Evolutionary conservation across 2,888 invertebrate genomes (phyloP), one percentile per base, ranked within the genome.

Genomic region (Noctua fimbriata): DNA sequence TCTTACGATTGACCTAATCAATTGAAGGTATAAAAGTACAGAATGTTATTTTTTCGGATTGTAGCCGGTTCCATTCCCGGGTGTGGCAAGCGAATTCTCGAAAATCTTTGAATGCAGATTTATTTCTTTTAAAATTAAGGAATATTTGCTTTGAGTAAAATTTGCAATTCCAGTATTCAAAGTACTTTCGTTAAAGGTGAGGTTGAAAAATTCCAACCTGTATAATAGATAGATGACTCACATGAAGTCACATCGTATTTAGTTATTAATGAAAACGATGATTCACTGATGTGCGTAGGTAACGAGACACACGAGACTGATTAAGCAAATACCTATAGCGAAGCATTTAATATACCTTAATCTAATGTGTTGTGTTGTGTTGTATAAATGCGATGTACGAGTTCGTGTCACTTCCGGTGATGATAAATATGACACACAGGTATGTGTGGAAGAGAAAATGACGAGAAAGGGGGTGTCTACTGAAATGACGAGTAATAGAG

Each of bases 211-310:
- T 36, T 36, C 32, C 32, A 36, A 36, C 2, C 32, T 36, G 32
- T 36, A 16, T 0, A 24, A 0, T 21, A 21, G 21, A 18, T 10
- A 21, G 16, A 66, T 74, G 49, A 82, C 1, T 81, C 81, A 73
- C 14, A 58, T 60, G 5, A 58, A 14, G 14, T 28, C 60, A 16
- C 18, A 28, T 73, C 24, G 47, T 49, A 47, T 66, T 55, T 41
- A 21, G 47, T 66, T 81, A 55, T 47, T 47, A 44, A 73, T 41
- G 55, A 49, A 73, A 73, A 14, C 2, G 32, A 14, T 82, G 55
- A 79, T 65, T 81, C 65, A 74, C 47, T 28, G 0, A 58, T 47
- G n/a, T 65, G 36, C 14, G 72, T 81, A 28, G 44, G 18, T 65
- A 7, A 71, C 16, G 44, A n/a, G 60, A 36, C 32, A 36, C 32